Conservation (phyloP, 2,888 invertebrate genomes). For the Eilema sororculum region DNA sequence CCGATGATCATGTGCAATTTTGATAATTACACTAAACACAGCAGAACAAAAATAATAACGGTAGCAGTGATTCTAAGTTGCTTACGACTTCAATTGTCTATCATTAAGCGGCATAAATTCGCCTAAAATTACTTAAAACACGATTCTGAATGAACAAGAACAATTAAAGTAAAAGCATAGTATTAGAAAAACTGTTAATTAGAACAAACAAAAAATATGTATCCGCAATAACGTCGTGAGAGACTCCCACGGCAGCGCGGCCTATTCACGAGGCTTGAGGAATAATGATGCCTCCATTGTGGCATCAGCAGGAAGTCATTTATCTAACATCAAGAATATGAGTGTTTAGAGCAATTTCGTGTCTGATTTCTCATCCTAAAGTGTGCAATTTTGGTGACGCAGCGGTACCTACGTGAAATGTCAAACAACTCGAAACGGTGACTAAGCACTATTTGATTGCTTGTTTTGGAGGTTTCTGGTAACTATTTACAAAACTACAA, state of each 20-base stretch:
- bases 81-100: constrained; percentile 16
- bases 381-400: constrained; percentile 81
- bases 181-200: constrained; percentile 85
- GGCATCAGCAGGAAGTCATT: constrained; percentile 84
- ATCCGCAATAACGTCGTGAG: constrained; percentile 86
- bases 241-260: constrained; percentile 81
- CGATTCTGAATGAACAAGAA: constrained; percentile 58
- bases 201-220: constrained; percentile 85
- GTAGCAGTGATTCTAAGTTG: constrained; percentile 11
- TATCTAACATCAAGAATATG: constrained; percentile 87
- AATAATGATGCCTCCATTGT: constrained; percentile 86
- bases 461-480: constrained; percentile 38
- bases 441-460: constrained; percentile 54
- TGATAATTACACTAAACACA: constrained; percentile 27
- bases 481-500: constrained; percentile 21
- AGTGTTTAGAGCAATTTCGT: constrained; percentile 85
- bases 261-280: constrained; percentile 74
- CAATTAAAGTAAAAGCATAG: constrained; percentile 85
- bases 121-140: constrained; percentile 51
- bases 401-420: constrained; percentile 49
- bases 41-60: constrained; percentile 13
- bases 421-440: constrained; percentile 55
- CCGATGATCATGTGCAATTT: constrained; percentile 34
- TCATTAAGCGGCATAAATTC: constrained; percentile 25
- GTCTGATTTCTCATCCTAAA: constrained; percentile 84